Percentiles rank a stretch among this genome's conserved stretches.
Evolutionary conservation across 2,888 invertebrate species (phyloP).

Genomic region (Pasiphila rectangulata): DNA sequence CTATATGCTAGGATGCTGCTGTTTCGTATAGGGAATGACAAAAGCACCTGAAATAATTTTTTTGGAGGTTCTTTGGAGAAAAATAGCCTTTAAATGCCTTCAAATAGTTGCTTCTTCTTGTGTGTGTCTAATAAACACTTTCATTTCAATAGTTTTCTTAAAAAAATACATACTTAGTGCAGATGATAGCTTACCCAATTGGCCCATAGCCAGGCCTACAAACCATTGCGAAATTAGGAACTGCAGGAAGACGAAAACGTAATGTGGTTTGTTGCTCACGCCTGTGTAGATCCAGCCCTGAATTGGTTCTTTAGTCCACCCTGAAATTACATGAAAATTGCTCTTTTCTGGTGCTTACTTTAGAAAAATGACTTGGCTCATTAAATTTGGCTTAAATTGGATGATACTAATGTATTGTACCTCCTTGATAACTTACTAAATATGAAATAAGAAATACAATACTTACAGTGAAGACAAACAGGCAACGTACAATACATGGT

Average conservation of each 20-base stretch:
- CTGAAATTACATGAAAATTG: conserved; percentile 34
- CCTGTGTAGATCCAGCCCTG: conserved; percentile 61
- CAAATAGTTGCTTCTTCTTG: neutral
- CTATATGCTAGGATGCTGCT: too few species aligned
- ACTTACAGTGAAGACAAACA: conserved; percentile 61
- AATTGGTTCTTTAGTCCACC: conserved; percentile 56
- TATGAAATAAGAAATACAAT: neutral
- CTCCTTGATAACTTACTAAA: too few species aligned
- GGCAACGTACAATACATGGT: conserved; percentile 60
- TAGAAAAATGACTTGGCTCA: too few species aligned
- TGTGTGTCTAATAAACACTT: too few species aligned
- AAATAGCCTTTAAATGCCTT: too few species aligned
- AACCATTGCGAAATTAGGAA: conserved; percentile 57
- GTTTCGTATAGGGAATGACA: too few species aligned
- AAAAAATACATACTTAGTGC: neutral
- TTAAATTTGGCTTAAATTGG: too few species aligned
- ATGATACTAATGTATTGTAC: too few species aligned
- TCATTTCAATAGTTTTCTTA: too few species aligned
- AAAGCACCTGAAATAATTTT: too few species aligned
- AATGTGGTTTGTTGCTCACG: conserved; percentile 37
- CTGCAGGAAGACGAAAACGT: conserved; percentile 48
- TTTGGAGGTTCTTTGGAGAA: too few species aligned
- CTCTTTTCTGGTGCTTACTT: too few species aligned
- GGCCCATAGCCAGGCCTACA: conserved; percentile 64
- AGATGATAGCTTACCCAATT: conserved; percentile 53